A percentile compares a stretch with the other conserved stretches of the same genome.
Evolutionary conservation across 2,888 invertebrate species (phyloP).

Genomic region (Oegoconia quadripuncta): DNA sequence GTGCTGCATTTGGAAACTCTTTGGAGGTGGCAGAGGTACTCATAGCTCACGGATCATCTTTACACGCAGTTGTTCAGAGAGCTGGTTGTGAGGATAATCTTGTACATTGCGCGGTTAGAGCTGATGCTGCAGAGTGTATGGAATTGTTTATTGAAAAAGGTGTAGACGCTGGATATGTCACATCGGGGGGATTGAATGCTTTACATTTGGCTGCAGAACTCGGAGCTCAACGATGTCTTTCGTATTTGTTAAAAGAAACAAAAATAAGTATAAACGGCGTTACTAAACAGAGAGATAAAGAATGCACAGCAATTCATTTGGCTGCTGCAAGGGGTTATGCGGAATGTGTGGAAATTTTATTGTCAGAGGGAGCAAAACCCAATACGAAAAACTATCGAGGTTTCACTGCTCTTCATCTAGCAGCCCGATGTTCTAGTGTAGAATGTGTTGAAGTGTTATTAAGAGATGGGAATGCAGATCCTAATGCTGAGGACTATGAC

Average conservation of each 20-base stretch:
- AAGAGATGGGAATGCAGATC: conserved; percentile 86
- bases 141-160: conserved; percentile 86
- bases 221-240: conserved; percentile 85
- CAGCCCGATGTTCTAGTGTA: conserved; percentile 87
- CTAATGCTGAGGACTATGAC: conserved; percentile 89
- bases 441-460: conserved; percentile 89
- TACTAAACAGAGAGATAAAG: conserved; percentile 85
- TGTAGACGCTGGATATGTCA: conserved; percentile 86
- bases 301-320: conserved; percentile 88
- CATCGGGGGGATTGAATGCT: conserved; percentile 87
- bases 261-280: conserved; percentile 84
- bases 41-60: conserved; percentile 83
- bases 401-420: conserved; percentile 92
- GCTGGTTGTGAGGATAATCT: conserved; percentile 86
- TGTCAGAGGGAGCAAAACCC: conserved; percentile 88
- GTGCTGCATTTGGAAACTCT: conserved; percentile 93
- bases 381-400: conserved; percentile 87
- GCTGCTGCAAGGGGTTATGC: conserved; percentile 92
- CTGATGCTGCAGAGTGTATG: conserved; percentile 88
- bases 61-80: conserved; percentile 83
- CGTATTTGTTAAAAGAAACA: conserved; percentile 86
- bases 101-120: conserved; percentile 90
- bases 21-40: conserved; percentile 88
- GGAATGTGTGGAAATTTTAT: conserved; percentile 87
- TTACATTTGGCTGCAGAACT: conserved; percentile 90